phyloP scores from a whole-genome alignment of 1,140 invertebrate genomes.

The Lasaia peninsularis region DNA sequence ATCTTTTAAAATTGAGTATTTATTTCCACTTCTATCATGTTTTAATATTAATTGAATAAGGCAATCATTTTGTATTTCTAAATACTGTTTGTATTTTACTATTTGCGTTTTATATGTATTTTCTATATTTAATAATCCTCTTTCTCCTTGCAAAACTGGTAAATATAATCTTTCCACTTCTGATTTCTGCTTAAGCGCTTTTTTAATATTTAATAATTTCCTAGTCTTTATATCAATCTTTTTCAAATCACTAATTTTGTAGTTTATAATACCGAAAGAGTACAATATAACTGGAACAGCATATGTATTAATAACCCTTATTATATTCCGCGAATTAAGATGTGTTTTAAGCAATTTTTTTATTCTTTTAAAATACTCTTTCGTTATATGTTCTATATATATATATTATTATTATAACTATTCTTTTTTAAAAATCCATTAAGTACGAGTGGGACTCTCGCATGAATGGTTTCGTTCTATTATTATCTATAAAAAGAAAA shows the following conservation, averaged over 20 bases:
- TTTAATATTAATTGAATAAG: slow-evolving; percentile 16
- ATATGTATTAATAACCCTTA: not conserved
- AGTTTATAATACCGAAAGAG: slow-evolving; percentile 23
- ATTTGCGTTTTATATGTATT: slow-evolving; percentile 17
- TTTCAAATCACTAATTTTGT: slow-evolving; percentile 25
- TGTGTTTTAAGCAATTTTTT: not conserved
- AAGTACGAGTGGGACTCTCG: too few relatives aligned
- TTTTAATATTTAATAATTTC: slow-evolving; percentile 23
- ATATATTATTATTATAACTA: too few relatives aligned
- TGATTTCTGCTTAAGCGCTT: slow-evolving; percentile 28
- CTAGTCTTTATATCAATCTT: slow-evolving; percentile 27
- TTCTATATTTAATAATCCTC: slow-evolving; percentile 20
- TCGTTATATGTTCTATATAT: not conserved
- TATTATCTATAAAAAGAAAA: too few relatives aligned
- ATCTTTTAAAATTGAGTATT: not conserved
- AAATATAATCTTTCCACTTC: slow-evolving; percentile 25
- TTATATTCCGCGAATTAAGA: not conserved
- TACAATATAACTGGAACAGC: not conserved
- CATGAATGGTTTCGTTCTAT: too few relatives aligned
- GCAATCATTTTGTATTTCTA: slow-evolving; percentile 11
- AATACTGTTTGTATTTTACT: slow-evolving; percentile 18
- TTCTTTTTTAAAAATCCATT: too few relatives aligned
- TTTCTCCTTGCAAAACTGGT: slow-evolving; percentile 22
- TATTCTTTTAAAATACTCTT: not conserved
- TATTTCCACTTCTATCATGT: not conserved